These are phyloP conservation scores for Eolophus roseicapilla DNA, from an alignment of 2,113 vertebrate species.

Conservation along the genomic window DNA sequence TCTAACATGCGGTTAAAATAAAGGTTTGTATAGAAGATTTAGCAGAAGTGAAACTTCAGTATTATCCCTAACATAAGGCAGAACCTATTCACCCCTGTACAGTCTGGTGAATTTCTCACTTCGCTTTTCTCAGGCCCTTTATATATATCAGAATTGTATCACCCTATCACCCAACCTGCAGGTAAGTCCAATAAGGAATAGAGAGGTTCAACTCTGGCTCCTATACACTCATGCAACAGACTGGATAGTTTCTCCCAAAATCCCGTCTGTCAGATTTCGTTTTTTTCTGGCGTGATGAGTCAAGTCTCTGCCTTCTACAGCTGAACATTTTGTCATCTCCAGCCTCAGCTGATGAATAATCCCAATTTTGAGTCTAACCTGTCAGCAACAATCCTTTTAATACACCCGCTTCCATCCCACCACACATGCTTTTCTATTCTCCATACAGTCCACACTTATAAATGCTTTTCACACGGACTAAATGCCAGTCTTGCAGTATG, in stretches of 20 bases:
- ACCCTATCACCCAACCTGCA: background rate
- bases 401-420: background rate
- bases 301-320: background rate
- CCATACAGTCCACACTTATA: background rate
- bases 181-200: background rate
- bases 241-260: background rate
- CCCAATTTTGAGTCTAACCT: background rate
- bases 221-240: background rate
- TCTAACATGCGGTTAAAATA: background rate
- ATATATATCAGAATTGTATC: background rate
- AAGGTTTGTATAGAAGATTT: background rate
- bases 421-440: background rate
- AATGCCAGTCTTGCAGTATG: background rate
- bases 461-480: background rate
- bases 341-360: background rate
- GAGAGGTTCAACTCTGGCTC: background rate
- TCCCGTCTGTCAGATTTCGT: background rate
- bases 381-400: background rate
- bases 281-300: background rate
- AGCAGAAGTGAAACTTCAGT: background rate
- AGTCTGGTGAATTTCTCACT: background rate
- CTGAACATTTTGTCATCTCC: background rate
- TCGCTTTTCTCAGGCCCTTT: background rate
- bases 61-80: background rate
- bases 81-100: background rate